Evolutionary conservation across 2,113 vertebrate genomes (phyloP).

Genomic region (Pseudopipra pipra): DNA sequence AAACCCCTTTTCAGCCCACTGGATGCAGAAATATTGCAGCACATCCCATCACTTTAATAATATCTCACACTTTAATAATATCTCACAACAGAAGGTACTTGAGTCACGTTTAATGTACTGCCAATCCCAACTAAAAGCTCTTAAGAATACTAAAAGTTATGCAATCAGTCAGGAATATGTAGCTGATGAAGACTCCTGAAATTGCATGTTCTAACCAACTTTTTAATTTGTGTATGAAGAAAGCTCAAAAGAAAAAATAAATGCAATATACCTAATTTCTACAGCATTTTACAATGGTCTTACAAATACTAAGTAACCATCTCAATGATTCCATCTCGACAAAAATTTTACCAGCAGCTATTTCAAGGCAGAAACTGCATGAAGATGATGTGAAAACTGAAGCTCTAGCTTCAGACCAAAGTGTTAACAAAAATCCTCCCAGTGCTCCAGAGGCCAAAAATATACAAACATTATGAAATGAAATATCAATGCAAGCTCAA

Average conservation of each 20-base stretch:
- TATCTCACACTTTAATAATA: not conserved
- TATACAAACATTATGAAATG: not conserved
- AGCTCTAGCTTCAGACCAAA: not conserved
- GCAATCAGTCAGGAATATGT: not conserved
- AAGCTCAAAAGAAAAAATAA: not conserved
- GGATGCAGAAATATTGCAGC: not conserved
- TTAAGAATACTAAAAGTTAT: not conserved
- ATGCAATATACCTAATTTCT: not conserved
- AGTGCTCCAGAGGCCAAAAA: not conserved
- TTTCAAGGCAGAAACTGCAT: not conserved
- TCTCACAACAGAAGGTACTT: not conserved
- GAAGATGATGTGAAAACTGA: not conserved
- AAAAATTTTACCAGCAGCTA: not conserved
- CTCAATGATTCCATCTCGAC: not conserved
- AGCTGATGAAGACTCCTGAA: not conserved
- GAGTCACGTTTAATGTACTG: not conserved
- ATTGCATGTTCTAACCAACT: not conserved
- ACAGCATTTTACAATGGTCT: not conserved
- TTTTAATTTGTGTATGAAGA: not conserved
- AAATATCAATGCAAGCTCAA: not conserved
- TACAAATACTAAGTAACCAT: not conserved
- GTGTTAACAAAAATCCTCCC: not conserved
- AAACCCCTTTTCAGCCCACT: not conserved
- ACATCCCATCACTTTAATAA: not conserved
- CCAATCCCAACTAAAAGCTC: not conserved